These are phyloP conservation scores for Amblyjoppa proteus DNA, from an alignment of 2,888 invertebrate species.

Conservation along the genomic window DNA sequence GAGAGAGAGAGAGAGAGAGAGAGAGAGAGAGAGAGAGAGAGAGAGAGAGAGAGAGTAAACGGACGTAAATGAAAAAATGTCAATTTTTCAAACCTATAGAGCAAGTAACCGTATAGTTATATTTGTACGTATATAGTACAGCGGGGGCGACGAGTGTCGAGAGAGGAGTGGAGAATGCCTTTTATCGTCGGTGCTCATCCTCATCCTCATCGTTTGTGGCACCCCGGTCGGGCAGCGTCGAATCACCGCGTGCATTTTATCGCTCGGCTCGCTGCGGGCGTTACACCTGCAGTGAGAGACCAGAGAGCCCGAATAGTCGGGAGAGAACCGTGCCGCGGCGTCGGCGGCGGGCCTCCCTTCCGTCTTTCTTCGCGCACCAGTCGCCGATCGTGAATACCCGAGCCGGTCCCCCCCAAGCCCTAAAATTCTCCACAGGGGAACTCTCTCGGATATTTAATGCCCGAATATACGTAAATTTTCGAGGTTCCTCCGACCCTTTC, in stretches of 20 bases:
- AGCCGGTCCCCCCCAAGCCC: constrained; percentile 39
- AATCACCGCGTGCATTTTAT: constrained; percentile 76
- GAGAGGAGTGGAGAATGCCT: constrained; percentile 56
- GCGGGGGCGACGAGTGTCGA: constrained; percentile 46
- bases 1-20: no score
- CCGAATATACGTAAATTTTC: constrained; percentile 65
- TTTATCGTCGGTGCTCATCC: constrained; percentile 68
- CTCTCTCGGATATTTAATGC: constrained; percentile 65
- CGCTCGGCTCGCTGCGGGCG: constrained; percentile 78
- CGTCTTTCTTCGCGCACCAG: constrained; percentile 60
- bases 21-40: no score
- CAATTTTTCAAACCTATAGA: constrained; percentile 11
- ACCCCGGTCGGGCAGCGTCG: constrained; percentile 65
- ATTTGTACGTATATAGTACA: constrained; percentile 35
- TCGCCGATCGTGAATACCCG: constrained; percentile 44
- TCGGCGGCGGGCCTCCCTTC: constrained; percentile 64
- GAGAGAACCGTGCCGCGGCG: constrained; percentile 9
- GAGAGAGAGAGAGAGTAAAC: no score
- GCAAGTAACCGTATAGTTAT: neutral
- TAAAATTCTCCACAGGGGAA: constrained; percentile 59
- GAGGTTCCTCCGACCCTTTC: constrained; percentile 4
- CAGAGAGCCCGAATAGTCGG: constrained; percentile 1
- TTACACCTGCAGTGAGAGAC: constrained; percentile 77
- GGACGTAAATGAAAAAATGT: constrained; percentile 39
- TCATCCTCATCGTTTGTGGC: constrained; percentile 66